These are phyloP conservation scores for Cyphomyrmex costatus DNA, from an alignment of 1,140 invertebrate genomes.

Conservation along the genomic window DNA sequence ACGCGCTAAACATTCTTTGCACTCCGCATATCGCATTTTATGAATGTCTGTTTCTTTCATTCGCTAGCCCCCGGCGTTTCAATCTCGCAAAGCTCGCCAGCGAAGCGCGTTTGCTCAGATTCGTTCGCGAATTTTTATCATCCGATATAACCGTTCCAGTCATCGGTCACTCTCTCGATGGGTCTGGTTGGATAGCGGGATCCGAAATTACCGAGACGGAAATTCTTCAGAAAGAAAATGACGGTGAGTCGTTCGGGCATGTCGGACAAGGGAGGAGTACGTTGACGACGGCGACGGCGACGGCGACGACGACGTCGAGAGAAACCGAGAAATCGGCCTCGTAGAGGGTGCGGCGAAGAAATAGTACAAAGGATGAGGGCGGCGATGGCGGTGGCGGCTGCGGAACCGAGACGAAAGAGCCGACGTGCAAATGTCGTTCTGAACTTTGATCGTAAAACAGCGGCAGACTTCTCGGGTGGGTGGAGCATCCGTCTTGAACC, in stretches of 20 bases:
- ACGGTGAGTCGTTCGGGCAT: slow-evolving; percentile 63
- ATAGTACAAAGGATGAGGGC: slow-evolving; percentile 61
- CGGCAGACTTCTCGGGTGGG: slow-evolving; percentile 70
- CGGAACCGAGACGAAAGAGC: slow-evolving; percentile 74
- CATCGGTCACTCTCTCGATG: slow-evolving; percentile 37
- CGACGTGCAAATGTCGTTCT: slow-evolving; percentile 83
- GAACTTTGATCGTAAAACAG: slow-evolving; percentile 85
- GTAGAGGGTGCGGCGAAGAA: slow-evolving; percentile 59
- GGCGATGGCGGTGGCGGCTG: slow-evolving; percentile 57
- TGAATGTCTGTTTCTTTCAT: slow-evolving; percentile 17
- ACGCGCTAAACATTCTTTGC: slow-evolving; percentile 47
- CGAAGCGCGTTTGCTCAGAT: slow-evolving; percentile 3
- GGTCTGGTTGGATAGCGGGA: background rate
- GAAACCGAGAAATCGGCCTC: slow-evolving; percentile 60
- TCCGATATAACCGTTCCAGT: slow-evolving; percentile 18
- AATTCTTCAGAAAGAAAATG: slow-evolving; percentile 69
- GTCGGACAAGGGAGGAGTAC: background rate
- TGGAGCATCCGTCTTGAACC: slow-evolving; percentile 83
- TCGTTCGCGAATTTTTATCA: slow-evolving; percentile 38
- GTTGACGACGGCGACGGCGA: background rate
- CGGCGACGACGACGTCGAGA: slow-evolving; percentile 31
- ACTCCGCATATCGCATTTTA: slow-evolving; percentile 23
- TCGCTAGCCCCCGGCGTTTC: slow-evolving; percentile 22
- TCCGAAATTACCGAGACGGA: slow-evolving; percentile 69
- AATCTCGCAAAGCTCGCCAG: slow-evolving; percentile 15